Percentiles rank a stretch among this genome's conserved stretches.
phyloP scores from a whole-genome alignment of 2,888 invertebrate species.

The Epinotia ramella region DNA sequence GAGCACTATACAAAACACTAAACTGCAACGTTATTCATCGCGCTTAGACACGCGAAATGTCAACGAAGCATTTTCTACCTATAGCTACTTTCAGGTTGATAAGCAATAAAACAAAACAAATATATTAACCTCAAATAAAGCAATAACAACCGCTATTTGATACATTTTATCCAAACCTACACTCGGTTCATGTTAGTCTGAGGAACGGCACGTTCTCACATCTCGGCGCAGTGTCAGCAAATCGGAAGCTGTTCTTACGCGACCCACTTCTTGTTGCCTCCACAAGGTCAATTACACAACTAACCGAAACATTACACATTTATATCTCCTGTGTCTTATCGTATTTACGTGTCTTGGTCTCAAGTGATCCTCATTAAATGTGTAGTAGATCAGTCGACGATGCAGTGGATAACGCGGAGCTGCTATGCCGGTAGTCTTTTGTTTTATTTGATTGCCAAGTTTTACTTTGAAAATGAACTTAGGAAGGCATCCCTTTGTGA shows the following conservation, averaged over 20 bases:
- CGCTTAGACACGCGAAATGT: not conserved
- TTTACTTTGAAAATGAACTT: slow-evolving; percentile 76
- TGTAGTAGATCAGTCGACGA: slow-evolving; percentile 48
- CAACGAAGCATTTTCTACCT: slow-evolving; percentile 16
- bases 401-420: slow-evolving; percentile 69
- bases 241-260: slow-evolving; percentile 30
- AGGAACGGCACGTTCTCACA: slow-evolving; percentile 34
- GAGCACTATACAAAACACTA: not conserved
- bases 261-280: slow-evolving; percentile 36
- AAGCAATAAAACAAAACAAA: slow-evolving; percentile 31
- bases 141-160: slow-evolving; percentile 33
- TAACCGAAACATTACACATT: slow-evolving; percentile 48
- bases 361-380: slow-evolving; percentile 38
- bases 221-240: slow-evolving; percentile 38
- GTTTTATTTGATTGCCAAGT: slow-evolving; percentile 65
- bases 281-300: slow-evolving; percentile 42
- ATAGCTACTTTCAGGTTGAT: slow-evolving; percentile 11
- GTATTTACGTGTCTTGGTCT: slow-evolving; percentile 52
- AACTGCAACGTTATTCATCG: slow-evolving; percentile 10
- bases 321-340: slow-evolving; percentile 62
- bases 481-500: slow-evolving; percentile 58
- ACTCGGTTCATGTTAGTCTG: slow-evolving; percentile 36
- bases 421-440: slow-evolving; percentile 71
- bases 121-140: slow-evolving; percentile 39
- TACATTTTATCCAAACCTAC: slow-evolving; percentile 40